Conservation (phyloP, 23 tunicate genomes). For the Pegea sp. region DNA sequence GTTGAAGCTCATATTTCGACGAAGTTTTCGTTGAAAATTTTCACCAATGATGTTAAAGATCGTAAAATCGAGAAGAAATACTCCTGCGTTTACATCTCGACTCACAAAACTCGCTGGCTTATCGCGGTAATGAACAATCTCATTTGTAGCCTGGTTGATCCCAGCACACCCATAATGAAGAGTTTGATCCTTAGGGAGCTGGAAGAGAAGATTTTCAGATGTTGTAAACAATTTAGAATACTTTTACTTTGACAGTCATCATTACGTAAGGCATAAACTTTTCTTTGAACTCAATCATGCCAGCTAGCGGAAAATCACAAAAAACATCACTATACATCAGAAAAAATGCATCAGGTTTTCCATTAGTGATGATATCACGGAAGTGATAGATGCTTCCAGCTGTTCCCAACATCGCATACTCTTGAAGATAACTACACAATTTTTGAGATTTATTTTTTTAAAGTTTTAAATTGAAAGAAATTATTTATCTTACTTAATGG, state of each 20-base stretch:
- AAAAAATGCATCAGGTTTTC: slow-evolving; percentile 65
- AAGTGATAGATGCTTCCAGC: slow-evolving; percentile 91
- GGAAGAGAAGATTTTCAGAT: too few relatives aligned
- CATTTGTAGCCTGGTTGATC: slow-evolving; percentile 38
- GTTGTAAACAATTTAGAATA: not conserved
- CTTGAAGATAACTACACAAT: slow-evolving; percentile 93
- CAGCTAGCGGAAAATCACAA: slow-evolving; percentile 67
- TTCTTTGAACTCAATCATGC: slow-evolving; percentile 73
- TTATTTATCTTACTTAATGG: slow-evolving; percentile 32
- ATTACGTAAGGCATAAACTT: slow-evolving; percentile 85
- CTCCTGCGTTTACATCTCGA: slow-evolving; percentile 65
- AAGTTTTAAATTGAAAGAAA: not conserved
- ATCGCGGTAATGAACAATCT: slow-evolving; percentile 85
- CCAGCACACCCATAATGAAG: slow-evolving; percentile 87
- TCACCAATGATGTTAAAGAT: slow-evolving; percentile 40
- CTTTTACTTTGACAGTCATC: slow-evolving; percentile 50
- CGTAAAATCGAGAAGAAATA: slow-evolving; percentile 34
- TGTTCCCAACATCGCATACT: slow-evolving; percentile 92
- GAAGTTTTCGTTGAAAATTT: slow-evolving; percentile 20
- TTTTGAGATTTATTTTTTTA: not conserved
- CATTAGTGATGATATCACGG: slow-evolving; percentile 84
- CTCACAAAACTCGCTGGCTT: slow-evolving; percentile 84
- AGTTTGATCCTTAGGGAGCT: slow-evolving; percentile 70
- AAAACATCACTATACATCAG: slow-evolving; percentile 90
- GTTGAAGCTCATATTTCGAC: slow-evolving; percentile 5